phyloP scores from a whole-genome alignment of 23 tunicate species.

The Styela clava region DNA sequence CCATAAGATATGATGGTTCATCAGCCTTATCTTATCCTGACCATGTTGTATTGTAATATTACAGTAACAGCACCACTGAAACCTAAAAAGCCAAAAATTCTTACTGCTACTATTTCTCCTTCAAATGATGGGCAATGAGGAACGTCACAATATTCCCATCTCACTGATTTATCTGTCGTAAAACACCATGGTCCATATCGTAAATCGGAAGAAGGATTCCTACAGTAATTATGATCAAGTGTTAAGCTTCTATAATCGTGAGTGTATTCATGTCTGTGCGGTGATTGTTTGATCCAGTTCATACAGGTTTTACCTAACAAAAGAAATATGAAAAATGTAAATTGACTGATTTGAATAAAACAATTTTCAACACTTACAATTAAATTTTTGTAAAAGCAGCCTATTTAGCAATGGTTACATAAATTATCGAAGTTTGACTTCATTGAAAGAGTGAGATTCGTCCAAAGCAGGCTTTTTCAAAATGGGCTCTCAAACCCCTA shows the following conservation, averaged over 20 bases:
- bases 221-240: conserved; percentile 31
- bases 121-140: conserved; percentile 45
- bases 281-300: conserved; percentile 26
- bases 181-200: conserved; percentile 85
- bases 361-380: neutral
- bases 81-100: neutral
- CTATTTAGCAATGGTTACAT: no score
- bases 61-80: no score
- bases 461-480: no score
- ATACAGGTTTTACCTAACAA: conserved; percentile 22
- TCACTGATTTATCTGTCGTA: conserved; percentile 3
- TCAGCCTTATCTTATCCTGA: no score
- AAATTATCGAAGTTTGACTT: no score
- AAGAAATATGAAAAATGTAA: neutral
- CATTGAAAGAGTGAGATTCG: no score
- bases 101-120: conserved; percentile 57
- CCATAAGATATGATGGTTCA: no score
- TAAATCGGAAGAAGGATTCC: conserved; percentile 61
- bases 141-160: conserved; percentile 81
- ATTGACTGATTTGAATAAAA: neutral
- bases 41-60: no score
- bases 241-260: conserved; percentile 10
- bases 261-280: conserved; percentile 29
- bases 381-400: no score
- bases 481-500: no score